phyloP scores from a whole-genome alignment of 2,113 vertebrate species.

The Centrocercus urophasianus region DNA sequence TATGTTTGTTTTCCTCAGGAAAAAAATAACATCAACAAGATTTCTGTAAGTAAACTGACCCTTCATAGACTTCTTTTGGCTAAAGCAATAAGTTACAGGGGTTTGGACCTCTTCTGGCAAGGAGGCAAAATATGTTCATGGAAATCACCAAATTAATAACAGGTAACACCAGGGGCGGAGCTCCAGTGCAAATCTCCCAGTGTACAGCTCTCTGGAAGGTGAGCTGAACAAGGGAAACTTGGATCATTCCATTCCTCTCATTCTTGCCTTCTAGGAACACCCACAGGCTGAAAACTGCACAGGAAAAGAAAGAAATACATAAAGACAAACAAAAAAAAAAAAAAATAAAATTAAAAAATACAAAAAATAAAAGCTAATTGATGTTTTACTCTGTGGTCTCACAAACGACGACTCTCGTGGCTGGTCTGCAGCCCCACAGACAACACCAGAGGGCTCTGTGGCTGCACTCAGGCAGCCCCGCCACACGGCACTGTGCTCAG shows the following conservation, averaged over 20 bases:
- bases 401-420: background rate
- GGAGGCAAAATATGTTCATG: background rate
- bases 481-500: background rate
- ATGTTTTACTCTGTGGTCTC: background rate
- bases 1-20: background rate
- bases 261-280: background rate
- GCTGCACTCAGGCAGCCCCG: slow-evolving; percentile 15
- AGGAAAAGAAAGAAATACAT: rapidly evolving
- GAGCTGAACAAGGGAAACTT: background rate
- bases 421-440: background rate
- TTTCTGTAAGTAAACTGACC: background rate
- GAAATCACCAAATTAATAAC: slow-evolving; percentile 8
- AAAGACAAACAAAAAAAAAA: background rate
- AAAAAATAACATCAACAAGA: background rate
- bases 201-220: background rate
- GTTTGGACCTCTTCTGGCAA: background rate
- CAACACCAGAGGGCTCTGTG: slow-evolving; percentile 67
- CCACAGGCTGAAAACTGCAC: background rate
- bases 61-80: background rate
- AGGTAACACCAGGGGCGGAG: background rate
- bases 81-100: background rate
- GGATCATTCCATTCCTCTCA: background rate
- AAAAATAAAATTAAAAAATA: too few species aligned
- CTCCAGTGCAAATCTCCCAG: background rate
- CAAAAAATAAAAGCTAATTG: background rate